These are phyloP conservation scores for Drosophila sp. DNA, from an alignment of 1,140 invertebrate genomes.

Conservation along the genomic window DNA sequence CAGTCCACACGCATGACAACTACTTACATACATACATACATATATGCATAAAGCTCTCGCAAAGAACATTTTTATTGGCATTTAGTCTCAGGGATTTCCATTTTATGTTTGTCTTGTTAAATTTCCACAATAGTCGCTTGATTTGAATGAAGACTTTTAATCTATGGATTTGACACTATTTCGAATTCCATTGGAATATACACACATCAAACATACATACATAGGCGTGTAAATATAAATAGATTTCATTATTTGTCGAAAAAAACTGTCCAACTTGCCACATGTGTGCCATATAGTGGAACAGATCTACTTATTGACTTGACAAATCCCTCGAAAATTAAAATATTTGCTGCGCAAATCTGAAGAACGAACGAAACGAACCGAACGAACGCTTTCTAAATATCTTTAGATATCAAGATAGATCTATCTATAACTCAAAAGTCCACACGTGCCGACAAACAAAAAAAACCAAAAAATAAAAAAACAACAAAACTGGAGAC, in stretches of 20 bases:
- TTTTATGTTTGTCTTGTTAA: conserved; percentile 3
- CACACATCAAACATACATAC: not conserved
- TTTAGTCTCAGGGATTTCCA: not conserved
- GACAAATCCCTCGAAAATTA: conserved; percentile 16
- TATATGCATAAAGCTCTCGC: not conserved
- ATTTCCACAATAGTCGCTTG: not conserved
- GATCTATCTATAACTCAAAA: conserved; percentile 8
- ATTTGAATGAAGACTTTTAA: not conserved
- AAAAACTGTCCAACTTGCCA: conserved; percentile 1
- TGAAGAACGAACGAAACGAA: not conserved
- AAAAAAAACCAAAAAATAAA: not conserved
- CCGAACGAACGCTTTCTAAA: not conserved
- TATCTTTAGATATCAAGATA: conserved; percentile 9
- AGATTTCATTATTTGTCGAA: not conserved
- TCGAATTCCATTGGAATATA: not conserved
- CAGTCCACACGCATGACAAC: too few relatives aligned
- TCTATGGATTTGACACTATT: conserved; percentile 4
- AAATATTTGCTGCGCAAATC: conserved; percentile 29
- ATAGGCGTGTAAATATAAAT: not conserved
- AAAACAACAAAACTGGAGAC: conserved; percentile 31
- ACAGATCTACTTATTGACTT: conserved; percentile 11
- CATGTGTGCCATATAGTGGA: conserved; percentile 10
- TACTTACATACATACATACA: not conserved
- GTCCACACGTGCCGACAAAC: conserved; percentile 36
- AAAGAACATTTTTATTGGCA: not conserved